phyloP scores from a whole-genome alignment of 2,113 vertebrate genomes.

The Ornithorhynchus anatinus region DNA sequence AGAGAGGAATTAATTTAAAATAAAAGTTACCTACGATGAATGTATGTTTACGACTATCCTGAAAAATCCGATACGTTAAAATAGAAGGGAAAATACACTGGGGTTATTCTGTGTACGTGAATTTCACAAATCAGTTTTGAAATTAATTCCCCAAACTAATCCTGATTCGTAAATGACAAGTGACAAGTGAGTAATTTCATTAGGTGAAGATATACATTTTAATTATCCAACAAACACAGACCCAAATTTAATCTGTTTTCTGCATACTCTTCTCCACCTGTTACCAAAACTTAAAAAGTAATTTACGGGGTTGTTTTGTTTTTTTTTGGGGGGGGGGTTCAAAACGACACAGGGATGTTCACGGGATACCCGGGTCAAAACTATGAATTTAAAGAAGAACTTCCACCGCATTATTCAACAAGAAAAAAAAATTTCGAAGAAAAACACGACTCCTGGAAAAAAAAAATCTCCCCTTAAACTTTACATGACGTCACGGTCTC shows the following conservation, averaged over 20 bases:
- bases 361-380: not conserved
- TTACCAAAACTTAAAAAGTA: constrained; percentile 39
- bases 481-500: constrained; percentile 76
- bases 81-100: no score
- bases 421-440: not conserved
- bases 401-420: not conserved
- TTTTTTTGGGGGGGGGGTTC: not conserved
- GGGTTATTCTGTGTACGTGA: no score
- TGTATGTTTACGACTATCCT: not conserved
- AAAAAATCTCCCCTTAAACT: constrained; percentile 71
- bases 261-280: constrained; percentile 33
- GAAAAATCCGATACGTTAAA: no score
- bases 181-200: not conserved
- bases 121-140: not conserved
- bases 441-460: constrained; percentile 43
- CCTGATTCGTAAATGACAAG: not conserved
- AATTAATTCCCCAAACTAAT: not conserved
- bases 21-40: not conserved
- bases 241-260: not conserved
- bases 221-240: not conserved
- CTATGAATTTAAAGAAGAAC: not conserved
- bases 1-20: not conserved
- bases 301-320: not conserved
- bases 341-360: not conserved
- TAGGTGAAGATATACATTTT: not conserved